Conservation (phyloP, 2,888 invertebrate species). For the Nomada fabriciana region DNA sequence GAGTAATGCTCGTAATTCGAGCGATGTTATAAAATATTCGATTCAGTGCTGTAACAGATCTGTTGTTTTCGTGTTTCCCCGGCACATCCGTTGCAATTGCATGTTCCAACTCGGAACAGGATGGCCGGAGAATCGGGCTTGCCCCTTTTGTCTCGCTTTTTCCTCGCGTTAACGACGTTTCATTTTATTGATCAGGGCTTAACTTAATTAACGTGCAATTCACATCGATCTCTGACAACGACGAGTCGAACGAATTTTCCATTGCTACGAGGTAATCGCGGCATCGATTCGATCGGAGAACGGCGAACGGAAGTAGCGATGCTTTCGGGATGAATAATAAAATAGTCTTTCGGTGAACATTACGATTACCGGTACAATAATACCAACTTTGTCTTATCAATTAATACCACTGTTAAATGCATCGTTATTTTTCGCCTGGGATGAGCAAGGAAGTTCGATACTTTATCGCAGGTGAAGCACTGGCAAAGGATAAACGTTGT, state of each 20-base stretch:
- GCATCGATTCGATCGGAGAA: too few relatives aligned
- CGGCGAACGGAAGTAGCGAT: too few relatives aligned
- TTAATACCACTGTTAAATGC: not conserved
- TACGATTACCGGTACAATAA: not conserved
- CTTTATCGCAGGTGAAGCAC: not conserved
- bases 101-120: constrained; percentile 59
- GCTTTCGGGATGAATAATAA: too few relatives aligned
- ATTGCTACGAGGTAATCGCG: too few relatives aligned
- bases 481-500: too few relatives aligned
- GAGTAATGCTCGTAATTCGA: constrained; percentile 77
- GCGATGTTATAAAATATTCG: constrained; percentile 77
- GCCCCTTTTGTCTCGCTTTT: not conserved
- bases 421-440: not conserved
- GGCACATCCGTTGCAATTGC: constrained; percentile 50
- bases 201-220: not conserved
- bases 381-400: not conserved
- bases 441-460: not conserved
- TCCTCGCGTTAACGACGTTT: not conserved
- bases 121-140: not conserved
- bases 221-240: not conserved
- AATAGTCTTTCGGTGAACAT: too few relatives aligned
- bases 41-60: constrained; percentile 67
- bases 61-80: constrained; percentile 69
- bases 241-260: too few relatives aligned
- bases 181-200: not conserved